Base-by-base conservation (phyloP, 1,140 invertebrate species). In the Rhyzopertha dominica region DNA sequence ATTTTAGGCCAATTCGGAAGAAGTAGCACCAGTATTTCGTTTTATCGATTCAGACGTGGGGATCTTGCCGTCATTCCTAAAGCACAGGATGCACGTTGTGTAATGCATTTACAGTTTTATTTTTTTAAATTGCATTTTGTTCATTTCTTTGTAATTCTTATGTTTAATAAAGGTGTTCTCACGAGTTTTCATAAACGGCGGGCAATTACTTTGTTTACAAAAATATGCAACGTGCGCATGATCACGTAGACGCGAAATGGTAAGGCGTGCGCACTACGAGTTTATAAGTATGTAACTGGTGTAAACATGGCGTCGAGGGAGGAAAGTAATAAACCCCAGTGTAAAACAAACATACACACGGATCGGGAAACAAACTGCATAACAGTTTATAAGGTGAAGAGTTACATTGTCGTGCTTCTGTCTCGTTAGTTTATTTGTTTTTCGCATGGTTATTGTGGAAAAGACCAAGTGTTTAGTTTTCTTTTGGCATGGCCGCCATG, bases 271-370 rank as follows among this genome's bases (percentile, higher is more conserved):
- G n/a, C n/a, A n/a, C 24, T 48, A 31, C 46, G 46, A 20, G 32
- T 22, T 5, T 30, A 19, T 32, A 47, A 51, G 43, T 51, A 51
- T 47, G 52, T 57, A 58, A 58, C 50, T 62, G 54, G 56, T 62
- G 60, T 61, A 62, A 66, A 65, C 61, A 66, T 66, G 64, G 64
- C 62, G 57, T 58, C 58, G 43, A 48, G 56, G 42, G 59, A 59
- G 46, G 64, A 56, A 50, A 57, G 61, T 62, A 65, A 65, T 52
- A 63, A 58, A 58, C 51, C 57, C 43, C 51, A 53, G 47, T 54
- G 50, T 56, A 51, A 42, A 48, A 44, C 47, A 47, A 56, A 63
- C 49, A 47, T 61, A 58, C 58, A 56, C 58, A 59, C 56, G 51
- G 56, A 60, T 13, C 55, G 47, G 54, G 56, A 63, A 56, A 55